Base-by-base conservation (phyloP, 1,140 invertebrate genomes). In the Chlorops oryzae region DNA sequence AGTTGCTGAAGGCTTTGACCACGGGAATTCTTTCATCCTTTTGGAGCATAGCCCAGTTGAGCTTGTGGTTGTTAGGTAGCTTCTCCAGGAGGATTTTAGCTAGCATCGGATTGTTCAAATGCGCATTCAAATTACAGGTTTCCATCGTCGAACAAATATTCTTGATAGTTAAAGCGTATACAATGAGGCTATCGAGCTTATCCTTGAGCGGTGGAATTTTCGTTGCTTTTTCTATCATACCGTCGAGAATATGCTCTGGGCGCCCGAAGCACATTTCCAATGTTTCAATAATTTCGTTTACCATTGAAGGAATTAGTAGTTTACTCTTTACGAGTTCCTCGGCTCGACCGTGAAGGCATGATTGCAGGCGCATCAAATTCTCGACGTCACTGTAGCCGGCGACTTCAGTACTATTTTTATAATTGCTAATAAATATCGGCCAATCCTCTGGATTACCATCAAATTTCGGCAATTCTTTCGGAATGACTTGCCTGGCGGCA, bases 81-180 rank as follows among this genome's bases (percentile, higher is more conserved):
- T 49, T 49, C 21, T 49, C 37, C 6, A 49, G 18, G 9, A 49
- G 21, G 17, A 12, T 27, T 20, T 49, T 49, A 3, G 32, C 37
- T 12, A 49, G 25, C 15, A 49, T 5, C 12, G 37, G 47, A 13
- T 49, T 49, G 17, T 32, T 39, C 9, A 49, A 41, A 21, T 50
- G 39, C 10, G 47, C 38, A 18, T 13, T 22, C 47, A 50, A 13
- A 12, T 50, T 7, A 15, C 24, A 50, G 3, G 38, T 28, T 34
- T 50, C 47, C 47, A 50, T 50, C 13, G 37, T 50, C 3, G 39
- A 27, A 15, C 38, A 50, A 10, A 50, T 41, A 34, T 50, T 50
- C 35, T 24, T 13, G 13, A 50, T 32, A n/a, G 38, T 32, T 9
- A 50, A 20, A n/a, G 47, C 23, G 28, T 40, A 49, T 32, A 40